Percentiles rank a stretch among this genome's conserved stretches.
Evolutionary conservation across 2,888 invertebrate genomes (phyloP).

Genomic region (Amphipoea oculea): DNA sequence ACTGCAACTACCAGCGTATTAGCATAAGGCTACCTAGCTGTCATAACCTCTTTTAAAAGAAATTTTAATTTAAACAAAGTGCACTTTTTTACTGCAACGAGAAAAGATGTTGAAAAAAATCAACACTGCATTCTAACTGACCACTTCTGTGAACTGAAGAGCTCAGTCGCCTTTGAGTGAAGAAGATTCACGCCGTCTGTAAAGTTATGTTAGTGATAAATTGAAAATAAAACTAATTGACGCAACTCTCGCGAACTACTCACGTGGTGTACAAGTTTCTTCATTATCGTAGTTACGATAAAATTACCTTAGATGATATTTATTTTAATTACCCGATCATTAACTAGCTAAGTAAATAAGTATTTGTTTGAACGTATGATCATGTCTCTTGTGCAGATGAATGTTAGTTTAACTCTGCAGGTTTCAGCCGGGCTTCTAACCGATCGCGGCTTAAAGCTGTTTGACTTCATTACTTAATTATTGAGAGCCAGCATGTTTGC

Average conservation of each 20-base stretch:
- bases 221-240: conserved; percentile 10
- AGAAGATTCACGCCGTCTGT: background rate
- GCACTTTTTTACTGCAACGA: background rate
- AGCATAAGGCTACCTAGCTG: no score
- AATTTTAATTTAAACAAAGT: background rate
- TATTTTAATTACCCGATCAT: conserved; percentile 1
- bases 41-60: background rate
- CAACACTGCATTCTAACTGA: background rate
- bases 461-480: conserved; percentile 1
- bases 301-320: background rate
- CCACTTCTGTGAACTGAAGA: conserved; percentile 9
- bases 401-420: conserved; percentile 1
- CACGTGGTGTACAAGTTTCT: background rate
- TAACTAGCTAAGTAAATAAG: background rate
- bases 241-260: background rate
- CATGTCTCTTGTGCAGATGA: background rate
- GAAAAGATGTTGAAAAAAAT: conserved; percentile 1
- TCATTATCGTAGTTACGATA: background rate
- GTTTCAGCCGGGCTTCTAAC: background rate
- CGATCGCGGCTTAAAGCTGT: background rate
- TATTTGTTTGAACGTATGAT: background rate
- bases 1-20: background rate
- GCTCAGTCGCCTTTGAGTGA: conserved; percentile 5
- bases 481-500: background rate
- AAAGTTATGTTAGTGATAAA: conserved; percentile 13